These are phyloP conservation scores for Diadophis punctatus DNA, from an alignment of 2,113 vertebrate genomes.

Conservation along the genomic window DNA sequence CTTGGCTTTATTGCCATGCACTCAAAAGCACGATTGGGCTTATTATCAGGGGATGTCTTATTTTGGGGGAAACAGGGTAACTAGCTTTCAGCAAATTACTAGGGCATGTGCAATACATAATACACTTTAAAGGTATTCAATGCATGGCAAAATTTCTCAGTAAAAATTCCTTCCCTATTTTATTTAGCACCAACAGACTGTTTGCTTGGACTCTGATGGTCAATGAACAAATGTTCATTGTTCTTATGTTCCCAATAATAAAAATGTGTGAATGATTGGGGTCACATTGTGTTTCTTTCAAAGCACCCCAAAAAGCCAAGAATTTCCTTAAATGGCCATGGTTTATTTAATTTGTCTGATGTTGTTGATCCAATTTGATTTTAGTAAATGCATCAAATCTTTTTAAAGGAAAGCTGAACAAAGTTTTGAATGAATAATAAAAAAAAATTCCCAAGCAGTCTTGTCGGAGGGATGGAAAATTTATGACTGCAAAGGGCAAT, in stretches of 20 bases:
- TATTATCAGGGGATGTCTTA: too few species aligned
- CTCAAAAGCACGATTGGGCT: too few species aligned
- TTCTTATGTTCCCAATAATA: neutral
- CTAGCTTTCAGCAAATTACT: neutral
- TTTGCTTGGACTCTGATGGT: neutral
- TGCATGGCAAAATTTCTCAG: neutral
- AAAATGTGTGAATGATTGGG: conserved; percentile 28
- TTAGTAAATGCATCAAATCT: conserved; percentile 56
- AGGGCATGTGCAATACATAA: neutral
- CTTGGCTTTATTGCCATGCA: too few species aligned
- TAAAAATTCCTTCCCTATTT: neutral
- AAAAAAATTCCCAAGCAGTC: conserved; percentile 19
- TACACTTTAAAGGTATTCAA: neutral
- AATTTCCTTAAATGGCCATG: conserved; percentile 55
- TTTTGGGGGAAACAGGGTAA: too few species aligned
- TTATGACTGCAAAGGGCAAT: conserved; percentile 67
- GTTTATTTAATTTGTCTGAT: neutral
- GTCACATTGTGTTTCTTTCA: conserved; percentile 48
- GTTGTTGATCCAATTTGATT: conserved; percentile 43
- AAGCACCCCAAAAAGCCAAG: conserved; percentile 51
- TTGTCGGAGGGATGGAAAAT: conserved; percentile 73
- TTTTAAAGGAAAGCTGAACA: conserved; percentile 55
- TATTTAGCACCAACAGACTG: neutral
- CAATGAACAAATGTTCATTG: neutral
- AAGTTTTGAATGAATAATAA: conserved; percentile 37